Evolutionary conservation across 2,888 invertebrate species (phyloP), one percentile per base, ranked within the genome.

Genomic region (Drosophila limbata): DNA sequence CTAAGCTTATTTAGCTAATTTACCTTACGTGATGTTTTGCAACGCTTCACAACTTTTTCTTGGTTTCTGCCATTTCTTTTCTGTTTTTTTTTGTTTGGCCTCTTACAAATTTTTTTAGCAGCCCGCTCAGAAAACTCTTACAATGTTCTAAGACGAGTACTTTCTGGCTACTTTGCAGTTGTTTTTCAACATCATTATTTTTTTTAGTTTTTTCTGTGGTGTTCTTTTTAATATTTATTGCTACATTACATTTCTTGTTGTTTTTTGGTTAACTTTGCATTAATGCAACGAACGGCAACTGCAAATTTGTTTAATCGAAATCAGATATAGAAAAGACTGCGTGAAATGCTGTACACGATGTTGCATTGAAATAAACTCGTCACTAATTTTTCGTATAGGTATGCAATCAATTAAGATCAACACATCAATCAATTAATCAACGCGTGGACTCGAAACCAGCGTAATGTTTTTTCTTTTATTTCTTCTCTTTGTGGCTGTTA

Each of bases 221-320:
- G 77, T 81, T 57, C 37, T 37, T 64, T 64, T 21, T 44, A 37
- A 44, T 57, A 48, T 62, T 61, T 60, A 56, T 68, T 62, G 48
- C 61, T 82, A 75, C 47, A 56, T 63, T 76, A 51, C 61, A 47
- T 66, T 65, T 57, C 59, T 69, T 73, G 45, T 56, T 68, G 52
- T 70, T 63, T 50, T 52, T 21, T 39, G n/a, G 62, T 79, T 63
- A 56, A 47, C 21, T 31, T 70, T 13, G 55, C 55, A 35, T 48
- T 60, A 56, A 50, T 79, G 81, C 79, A 79, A 79, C 63, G 57
- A 48, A 56, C 77, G 73, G 80, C 81, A 80, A 83, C 61, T 62
- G 81, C 80, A 83, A 83, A 71, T 66, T 66, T 63, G 64, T 25
- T 48, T 67, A 77, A 57, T 67, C 47, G 35, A 66, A 64, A 62